A percentile compares a stretch with the other conserved stretches of the same genome.
phyloP scores from a whole-genome alignment of 1,140 invertebrate genomes.

The Megathymus violae region DNA sequence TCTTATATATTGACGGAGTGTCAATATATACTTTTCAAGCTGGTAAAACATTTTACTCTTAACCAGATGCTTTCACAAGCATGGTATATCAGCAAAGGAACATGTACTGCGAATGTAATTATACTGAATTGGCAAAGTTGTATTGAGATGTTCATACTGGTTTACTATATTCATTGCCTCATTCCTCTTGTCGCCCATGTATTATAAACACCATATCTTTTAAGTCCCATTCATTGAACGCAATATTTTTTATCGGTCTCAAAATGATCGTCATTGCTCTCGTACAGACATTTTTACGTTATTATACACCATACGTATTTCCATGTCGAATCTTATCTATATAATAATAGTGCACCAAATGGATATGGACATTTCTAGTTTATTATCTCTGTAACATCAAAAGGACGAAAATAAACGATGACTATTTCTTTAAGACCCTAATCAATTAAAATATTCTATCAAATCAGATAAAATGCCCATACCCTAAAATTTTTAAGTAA shows the following conservation, averaged over 20 bases:
- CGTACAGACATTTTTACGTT: constrained; percentile 51
- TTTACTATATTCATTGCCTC: background rate
- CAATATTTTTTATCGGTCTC: constrained; percentile 62
- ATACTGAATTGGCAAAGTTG: background rate
- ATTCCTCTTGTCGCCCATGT: constrained; percentile 46
- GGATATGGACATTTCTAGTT: constrained; percentile 51
- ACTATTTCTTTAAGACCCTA: constrained; percentile 17
- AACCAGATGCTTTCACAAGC: too few relatives aligned
- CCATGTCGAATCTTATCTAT: constrained; percentile 57
- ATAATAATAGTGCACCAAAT: constrained; percentile 57
- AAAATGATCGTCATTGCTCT: constrained; percentile 66
- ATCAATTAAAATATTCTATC: constrained; percentile 6
- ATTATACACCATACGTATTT: constrained; percentile 41
- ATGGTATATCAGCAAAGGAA: background rate
- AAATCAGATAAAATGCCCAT: constrained; percentile 45
- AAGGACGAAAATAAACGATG: constrained; percentile 26
- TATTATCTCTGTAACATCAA: constrained; percentile 20
- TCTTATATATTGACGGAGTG: too few relatives aligned
- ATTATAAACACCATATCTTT: constrained; percentile 64
- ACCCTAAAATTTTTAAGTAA: constrained; percentile 35
- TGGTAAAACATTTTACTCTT: too few relatives aligned
- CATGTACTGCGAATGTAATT: background rate
- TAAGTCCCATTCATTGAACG: constrained; percentile 61
- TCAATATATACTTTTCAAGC: too few relatives aligned
- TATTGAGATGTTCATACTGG: too few relatives aligned